These are phyloP conservation scores for Thalassarche chlororhynchos DNA, from an alignment of 2,113 vertebrate genomes.

Conservation along the genomic window DNA sequence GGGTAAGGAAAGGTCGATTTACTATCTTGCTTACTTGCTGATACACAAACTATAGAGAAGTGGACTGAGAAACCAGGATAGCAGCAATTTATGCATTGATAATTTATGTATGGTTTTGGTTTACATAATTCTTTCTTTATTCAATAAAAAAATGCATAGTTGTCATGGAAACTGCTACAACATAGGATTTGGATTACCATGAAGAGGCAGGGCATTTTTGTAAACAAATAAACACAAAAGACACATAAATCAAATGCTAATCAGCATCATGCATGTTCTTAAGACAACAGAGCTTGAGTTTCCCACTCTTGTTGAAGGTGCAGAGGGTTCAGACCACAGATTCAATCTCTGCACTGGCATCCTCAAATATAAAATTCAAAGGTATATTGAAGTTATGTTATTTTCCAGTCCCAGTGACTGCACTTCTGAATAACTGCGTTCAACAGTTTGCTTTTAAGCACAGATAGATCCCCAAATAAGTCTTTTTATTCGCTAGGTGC, in stretches of 20 bases:
- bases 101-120: conserved; percentile 49
- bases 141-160: conserved; percentile 39
- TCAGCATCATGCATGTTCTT: neutral
- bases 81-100: conserved; percentile 26
- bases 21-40: neutral
- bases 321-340: neutral
- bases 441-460: neutral
- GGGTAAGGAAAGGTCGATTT: neutral
- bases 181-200: neutral
- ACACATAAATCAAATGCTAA: conserved; percentile 17
- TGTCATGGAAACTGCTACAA: conserved; percentile 41
- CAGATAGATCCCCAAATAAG: neutral
- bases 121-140: conserved; percentile 14
- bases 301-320: neutral
- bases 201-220: neutral
- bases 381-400: neutral
- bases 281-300: neutral
- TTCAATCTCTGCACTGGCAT: neutral
- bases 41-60: neutral
- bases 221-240: conserved; percentile 28
- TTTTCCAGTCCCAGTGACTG: neutral
- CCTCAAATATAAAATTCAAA: neutral
- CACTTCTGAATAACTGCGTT: neutral
- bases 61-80: neutral
- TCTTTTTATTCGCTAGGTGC: neutral